These are phyloP conservation scores for Meghimatium bilineatum DNA, from an alignment of 2,888 invertebrate species.

Conservation along the genomic window DNA sequence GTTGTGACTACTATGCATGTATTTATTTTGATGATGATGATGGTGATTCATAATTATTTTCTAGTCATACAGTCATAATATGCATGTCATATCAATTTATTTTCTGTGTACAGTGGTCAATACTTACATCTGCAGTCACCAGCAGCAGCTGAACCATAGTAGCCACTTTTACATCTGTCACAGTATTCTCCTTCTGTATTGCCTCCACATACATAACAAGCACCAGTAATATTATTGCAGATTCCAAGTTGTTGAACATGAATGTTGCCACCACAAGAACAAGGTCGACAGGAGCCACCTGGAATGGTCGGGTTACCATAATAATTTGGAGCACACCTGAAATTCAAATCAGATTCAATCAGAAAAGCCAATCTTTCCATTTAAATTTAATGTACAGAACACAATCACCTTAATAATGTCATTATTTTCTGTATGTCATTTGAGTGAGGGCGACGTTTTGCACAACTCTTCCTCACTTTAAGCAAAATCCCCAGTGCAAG, in stretches of 20 bases:
- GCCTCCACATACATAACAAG: constrained; percentile 90
- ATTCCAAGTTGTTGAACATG: constrained; percentile 77
- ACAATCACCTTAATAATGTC: too few relatives aligned
- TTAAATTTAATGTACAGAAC: background rate
- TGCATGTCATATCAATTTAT: too few relatives aligned
- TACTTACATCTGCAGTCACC: constrained; percentile 71
- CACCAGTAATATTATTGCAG: constrained; percentile 88
- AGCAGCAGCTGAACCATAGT: constrained; percentile 74
- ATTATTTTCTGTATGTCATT: too few relatives aligned
- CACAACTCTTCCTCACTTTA: too few relatives aligned
- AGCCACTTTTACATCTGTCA: constrained; percentile 79
- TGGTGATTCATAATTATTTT: too few relatives aligned
- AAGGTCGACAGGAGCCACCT: constrained; percentile 85
- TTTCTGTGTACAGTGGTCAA: background rate
- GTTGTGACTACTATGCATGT: too few relatives aligned
- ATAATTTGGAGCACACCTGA: constrained; percentile 72
- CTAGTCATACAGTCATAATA: too few relatives aligned
- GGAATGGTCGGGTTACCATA: constrained; percentile 86
- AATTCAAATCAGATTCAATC: background rate
- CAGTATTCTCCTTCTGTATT: constrained; percentile 86
- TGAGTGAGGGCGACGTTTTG: too few relatives aligned
- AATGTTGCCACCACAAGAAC: constrained; percentile 91
- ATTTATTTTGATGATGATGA: too few relatives aligned
- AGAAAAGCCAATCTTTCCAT: background rate
- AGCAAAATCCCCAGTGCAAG: too few relatives aligned